Conservation (phyloP, 2,888 invertebrate species). For the Cremastinae sp. region DNA sequence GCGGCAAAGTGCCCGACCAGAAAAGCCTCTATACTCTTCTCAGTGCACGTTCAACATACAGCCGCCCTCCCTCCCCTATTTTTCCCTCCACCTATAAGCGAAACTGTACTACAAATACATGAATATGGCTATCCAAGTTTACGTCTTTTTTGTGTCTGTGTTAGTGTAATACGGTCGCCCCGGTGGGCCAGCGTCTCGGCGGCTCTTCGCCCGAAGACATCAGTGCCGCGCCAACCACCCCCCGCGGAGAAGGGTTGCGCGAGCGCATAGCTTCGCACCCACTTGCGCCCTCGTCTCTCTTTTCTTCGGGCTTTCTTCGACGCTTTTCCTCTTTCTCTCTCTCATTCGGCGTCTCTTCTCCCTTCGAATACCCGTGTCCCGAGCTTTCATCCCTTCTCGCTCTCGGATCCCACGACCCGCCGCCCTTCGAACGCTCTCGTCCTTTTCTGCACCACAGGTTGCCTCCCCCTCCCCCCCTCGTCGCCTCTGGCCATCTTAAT, state of each 20-base stretch:
- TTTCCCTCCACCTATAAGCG: too few relatives aligned
- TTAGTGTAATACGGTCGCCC: constrained; percentile 27
- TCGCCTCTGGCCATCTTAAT: constrained; percentile 46
- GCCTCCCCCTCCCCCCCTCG: constrained; percentile 39
- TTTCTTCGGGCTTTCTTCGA: constrained; percentile 20
- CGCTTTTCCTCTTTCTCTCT: constrained; percentile 5
- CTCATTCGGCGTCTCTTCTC: constrained; percentile 38
- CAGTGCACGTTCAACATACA: constrained; percentile 39
- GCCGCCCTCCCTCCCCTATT: background rate
- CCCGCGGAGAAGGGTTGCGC: constrained; percentile 57
- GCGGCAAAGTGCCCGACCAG: constrained; percentile 58
- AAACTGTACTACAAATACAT: too few relatives aligned
- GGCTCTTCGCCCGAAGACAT: constrained; percentile 55
- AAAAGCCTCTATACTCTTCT: constrained; percentile 50
- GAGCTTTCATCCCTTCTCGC: constrained; percentile 12
- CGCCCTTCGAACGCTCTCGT: constrained; percentile 28
- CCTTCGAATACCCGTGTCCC: too few relatives aligned
- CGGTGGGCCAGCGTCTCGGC: constrained; percentile 48
- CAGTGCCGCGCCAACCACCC: constrained; percentile 36
- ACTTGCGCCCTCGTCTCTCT: constrained; percentile 37
- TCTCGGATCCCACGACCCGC: constrained; percentile 24
- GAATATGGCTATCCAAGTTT: constrained; percentile 2
- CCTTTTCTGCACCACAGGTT: constrained; percentile 36
- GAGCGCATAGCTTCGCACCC: constrained; percentile 63
- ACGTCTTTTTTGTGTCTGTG: constrained; percentile 4